phyloP scores from a whole-genome alignment of 2,113 vertebrate species.

The Aegithalos caudatus region DNA sequence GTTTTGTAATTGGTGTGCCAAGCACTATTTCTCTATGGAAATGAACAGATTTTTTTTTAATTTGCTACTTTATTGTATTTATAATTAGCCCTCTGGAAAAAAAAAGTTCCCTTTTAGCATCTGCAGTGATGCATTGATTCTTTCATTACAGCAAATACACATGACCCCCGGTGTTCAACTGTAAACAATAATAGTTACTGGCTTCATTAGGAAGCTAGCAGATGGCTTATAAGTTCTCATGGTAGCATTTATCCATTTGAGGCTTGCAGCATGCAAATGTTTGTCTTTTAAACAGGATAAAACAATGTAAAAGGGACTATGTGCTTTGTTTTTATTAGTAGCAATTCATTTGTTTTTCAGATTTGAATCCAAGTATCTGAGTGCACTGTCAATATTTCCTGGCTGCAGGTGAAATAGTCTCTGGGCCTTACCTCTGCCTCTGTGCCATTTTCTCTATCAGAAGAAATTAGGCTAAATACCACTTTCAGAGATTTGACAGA shows the following conservation, averaged over 20 bases:
- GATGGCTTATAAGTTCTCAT: constrained; percentile 78
- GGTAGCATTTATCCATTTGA: constrained; percentile 74
- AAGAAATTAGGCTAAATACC: neutral
- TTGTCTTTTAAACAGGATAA: constrained; percentile 72
- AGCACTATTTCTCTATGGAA: constrained; percentile 60
- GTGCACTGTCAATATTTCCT: neutral
- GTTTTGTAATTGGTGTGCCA: constrained; percentile 51
- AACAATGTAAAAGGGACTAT: constrained; percentile 70
- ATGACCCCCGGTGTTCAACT: constrained; percentile 74
- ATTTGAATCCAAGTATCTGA: constrained; percentile 36
- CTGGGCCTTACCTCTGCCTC: neutral
- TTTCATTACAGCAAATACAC: constrained; percentile 73
- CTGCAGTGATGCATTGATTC: constrained; percentile 69
- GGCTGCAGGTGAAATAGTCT: neutral
- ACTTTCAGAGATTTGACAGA: neutral
- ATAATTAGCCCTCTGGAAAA: constrained; percentile 72
- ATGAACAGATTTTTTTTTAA: constrained; percentile 59
- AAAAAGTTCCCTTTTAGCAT: constrained; percentile 60
- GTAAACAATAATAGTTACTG: constrained; percentile 78
- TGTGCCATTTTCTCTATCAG: neutral
- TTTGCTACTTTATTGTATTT: constrained; percentile 72
- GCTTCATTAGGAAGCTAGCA: constrained; percentile 79
- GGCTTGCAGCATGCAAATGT: constrained; percentile 71
- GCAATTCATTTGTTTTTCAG: constrained; percentile 61
- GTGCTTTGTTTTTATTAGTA: constrained; percentile 62